Percentiles rank a stretch among this genome's conserved stretches.
These are phyloP conservation scores for Dinoponera quadriceps DNA, from an alignment of 1,140 invertebrate genomes.

Conservation along the genomic window DNA sequence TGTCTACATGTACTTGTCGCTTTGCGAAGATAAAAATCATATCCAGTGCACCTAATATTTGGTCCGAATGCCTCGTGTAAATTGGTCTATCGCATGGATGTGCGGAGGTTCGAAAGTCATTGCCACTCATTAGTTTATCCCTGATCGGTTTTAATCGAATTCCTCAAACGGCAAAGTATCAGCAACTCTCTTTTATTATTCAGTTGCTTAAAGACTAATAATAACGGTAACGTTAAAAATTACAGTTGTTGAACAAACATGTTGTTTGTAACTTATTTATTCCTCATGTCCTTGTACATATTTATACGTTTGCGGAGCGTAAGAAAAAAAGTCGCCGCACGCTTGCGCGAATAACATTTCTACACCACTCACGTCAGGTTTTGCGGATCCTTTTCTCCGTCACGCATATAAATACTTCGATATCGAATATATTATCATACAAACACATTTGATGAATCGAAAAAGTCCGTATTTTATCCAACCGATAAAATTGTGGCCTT, in stretches of 20 bases:
- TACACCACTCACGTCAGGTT: conserved; percentile 47
- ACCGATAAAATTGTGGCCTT: background rate
- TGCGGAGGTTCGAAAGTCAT: background rate
- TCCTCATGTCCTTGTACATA: background rate
- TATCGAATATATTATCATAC: conserved; percentile 19
- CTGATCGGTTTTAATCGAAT: background rate
- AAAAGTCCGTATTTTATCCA: conserved; percentile 13
- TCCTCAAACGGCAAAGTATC: background rate
- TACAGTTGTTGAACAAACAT: background rate
- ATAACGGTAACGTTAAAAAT: background rate
- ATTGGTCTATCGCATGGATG: background rate
- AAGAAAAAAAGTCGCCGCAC: conserved; percentile 3
- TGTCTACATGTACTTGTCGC: conserved; percentile 1
- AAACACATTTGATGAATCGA: conserved; percentile 28
- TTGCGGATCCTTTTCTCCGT: conserved; percentile 17
- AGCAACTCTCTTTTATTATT: background rate
- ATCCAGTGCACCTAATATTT: conserved; percentile 33
- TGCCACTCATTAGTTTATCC: background rate
- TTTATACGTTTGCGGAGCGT: background rate
- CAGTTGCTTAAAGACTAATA: background rate
- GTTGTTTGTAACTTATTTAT: background rate
- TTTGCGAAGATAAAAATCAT: conserved; percentile 33
- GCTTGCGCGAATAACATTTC: conserved; percentile 9
- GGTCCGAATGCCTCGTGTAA: conserved; percentile 31
- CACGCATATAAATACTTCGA: conserved; percentile 37